phyloP scores from a whole-genome alignment of 2,888 invertebrate species.

The Stramonita haemastoma region DNA sequence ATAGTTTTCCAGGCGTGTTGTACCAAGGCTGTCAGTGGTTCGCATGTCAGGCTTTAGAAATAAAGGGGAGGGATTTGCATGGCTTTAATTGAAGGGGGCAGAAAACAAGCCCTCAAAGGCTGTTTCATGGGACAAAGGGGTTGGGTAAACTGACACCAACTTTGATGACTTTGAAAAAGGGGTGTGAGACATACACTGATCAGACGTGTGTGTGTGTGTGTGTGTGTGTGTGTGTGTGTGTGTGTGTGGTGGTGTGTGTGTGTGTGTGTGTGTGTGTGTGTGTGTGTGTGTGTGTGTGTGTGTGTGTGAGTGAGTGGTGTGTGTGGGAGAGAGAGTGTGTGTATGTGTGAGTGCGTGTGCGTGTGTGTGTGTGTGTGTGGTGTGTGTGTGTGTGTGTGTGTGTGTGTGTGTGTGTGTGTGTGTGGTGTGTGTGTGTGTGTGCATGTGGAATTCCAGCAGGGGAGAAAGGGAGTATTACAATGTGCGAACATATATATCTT shows the following conservation, averaged over 20 bases:
- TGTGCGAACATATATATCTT: no score
- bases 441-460: not conserved
- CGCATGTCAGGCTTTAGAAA: no score
- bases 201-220: not conserved
- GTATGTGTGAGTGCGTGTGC: not conserved
- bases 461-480: no score
- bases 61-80: not conserved
- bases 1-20: not conserved
- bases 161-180: not conserved
- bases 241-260: not conserved
- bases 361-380: not conserved
- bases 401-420: not conserved
- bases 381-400: not conserved
- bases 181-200: not conserved
- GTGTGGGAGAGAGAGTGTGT: no score
- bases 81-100: not conserved
- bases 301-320: not conserved
- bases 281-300: not conserved
- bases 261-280: not conserved
- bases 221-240: conserved; percentile 8
- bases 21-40: no score
- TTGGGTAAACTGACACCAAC: not conserved
- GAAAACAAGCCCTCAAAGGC: not conserved
- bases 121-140: not conserved
- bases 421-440: not conserved